phyloP scores from a whole-genome alignment of 2,113 vertebrate species.

The rat (Rattus norvegicus) region DNA sequence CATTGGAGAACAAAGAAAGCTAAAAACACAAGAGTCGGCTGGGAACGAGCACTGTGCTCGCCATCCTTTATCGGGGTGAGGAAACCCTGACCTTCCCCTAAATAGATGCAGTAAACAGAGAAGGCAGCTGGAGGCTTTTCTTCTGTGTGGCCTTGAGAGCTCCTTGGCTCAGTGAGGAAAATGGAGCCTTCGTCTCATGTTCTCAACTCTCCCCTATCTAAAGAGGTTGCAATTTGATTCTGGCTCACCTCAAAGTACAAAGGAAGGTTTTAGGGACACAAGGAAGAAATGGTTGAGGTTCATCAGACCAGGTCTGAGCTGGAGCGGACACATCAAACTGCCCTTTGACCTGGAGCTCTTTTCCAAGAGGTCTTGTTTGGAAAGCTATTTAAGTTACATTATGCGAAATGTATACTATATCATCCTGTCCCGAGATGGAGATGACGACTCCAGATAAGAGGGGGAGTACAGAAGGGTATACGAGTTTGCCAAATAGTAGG shows the following conservation, averaged over 20 bases:
- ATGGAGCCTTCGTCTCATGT: constrained; percentile 34
- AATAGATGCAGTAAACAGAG: constrained; percentile 60
- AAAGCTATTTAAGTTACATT: constrained; percentile 48
- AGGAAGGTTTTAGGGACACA: constrained; percentile 29
- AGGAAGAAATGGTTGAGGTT: constrained; percentile 15
- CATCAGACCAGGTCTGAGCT: neutral
- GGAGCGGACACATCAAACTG: neutral
- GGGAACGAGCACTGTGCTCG: constrained; percentile 39
- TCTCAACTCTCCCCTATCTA: constrained; percentile 39
- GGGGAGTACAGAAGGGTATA: constrained; percentile 49
- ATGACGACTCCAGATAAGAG: constrained; percentile 59
- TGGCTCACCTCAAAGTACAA: constrained; percentile 42
- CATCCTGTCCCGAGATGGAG: constrained; percentile 58
- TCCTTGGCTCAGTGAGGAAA: constrained; percentile 43
- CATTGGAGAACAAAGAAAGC: constrained; percentile 41
- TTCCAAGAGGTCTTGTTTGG: constrained; percentile 2
- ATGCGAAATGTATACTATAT: constrained; percentile 61
- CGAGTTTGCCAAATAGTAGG: constrained; percentile 68
- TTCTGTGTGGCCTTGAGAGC: neutral
- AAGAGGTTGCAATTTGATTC: constrained; percentile 68
- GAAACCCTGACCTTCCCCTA: constrained; percentile 55
- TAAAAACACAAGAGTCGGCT: constrained; percentile 41
- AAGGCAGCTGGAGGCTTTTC: constrained; percentile 2
- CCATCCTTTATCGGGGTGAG: constrained; percentile 44
- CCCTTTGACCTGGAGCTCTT: neutral